Conservation (phyloP, 2,888 invertebrate genomes). For the Tetrapedia diversipes region DNA sequence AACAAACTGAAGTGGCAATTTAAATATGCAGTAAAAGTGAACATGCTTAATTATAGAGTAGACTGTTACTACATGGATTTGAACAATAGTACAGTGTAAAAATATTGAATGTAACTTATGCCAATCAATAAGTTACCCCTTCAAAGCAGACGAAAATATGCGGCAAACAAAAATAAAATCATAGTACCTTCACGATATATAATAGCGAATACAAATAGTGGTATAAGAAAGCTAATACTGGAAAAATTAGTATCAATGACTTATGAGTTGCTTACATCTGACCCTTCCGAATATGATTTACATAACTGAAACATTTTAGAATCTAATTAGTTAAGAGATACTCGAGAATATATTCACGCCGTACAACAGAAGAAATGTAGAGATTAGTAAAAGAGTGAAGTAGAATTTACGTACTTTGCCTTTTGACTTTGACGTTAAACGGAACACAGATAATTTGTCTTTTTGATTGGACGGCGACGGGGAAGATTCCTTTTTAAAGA, state of each 20-base stretch:
- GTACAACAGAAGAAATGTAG: conserved; percentile 25
- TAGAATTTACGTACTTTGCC: conserved; percentile 84
- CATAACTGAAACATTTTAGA: conserved; percentile 81
- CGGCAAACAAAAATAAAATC: conserved; percentile 62
- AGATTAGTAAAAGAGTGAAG: not conserved
- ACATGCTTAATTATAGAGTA: conserved; percentile 33
- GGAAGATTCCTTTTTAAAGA: conserved; percentile 88
- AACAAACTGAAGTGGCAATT: conserved; percentile 27
- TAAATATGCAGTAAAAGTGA: not conserved
- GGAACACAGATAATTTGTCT: conserved; percentile 85
- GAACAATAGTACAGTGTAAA: conserved; percentile 13
- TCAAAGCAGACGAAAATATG: conserved; percentile 48
- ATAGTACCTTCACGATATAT: conserved; percentile 64
- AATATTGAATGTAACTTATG: conserved; percentile 23
- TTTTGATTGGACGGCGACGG: conserved; percentile 79
- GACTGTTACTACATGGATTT: conserved; percentile 11
- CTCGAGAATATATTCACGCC: conserved; percentile 19
- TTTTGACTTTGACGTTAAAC: conserved; percentile 86
- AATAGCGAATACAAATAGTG: conserved; percentile 65
- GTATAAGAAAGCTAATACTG: conserved; percentile 65
- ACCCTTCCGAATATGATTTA: conserved; percentile 82
- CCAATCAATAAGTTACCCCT: conserved; percentile 42
- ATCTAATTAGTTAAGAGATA: conserved; percentile 52
- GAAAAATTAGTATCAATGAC: conserved; percentile 64
- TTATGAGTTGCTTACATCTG: conserved; percentile 82